Base-by-base conservation (phyloP, 2,888 invertebrate genomes). In the Leptinotarsa tumamoca region DNA sequence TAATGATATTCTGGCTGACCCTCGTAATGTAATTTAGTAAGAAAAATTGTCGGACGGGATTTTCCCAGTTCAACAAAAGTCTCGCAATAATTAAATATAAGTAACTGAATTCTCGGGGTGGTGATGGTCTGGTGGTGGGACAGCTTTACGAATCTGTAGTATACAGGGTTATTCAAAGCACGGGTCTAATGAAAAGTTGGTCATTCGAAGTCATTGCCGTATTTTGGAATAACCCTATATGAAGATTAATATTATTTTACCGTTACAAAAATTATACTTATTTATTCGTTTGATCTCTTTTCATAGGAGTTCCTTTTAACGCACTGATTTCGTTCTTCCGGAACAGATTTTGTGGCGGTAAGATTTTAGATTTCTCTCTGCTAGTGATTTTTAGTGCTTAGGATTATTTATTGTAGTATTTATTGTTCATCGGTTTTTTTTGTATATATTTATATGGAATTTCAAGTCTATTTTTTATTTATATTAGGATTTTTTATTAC, bases 91-190 rank as follows among this genome's bases (percentile, higher is more conserved):
- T 58, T 80, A 79, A 77, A 73, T 73, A 77, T 82, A 82, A 81
- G 82, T 80, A 80, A 79, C 76, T 78, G 71, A 82, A 78, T 82
- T 83, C 86, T 86, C 84, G 87, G 86, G 86, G 75, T 76, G 87
- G 87, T 86, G 87, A 82, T 80, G 84, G 87, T 83, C 61, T 80
- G 86, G 85, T 86, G 87, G 79, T 82, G 85, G 86, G 81, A 73
- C 72, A 81, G 82, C 83, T 83, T 82, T 76, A 61, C 69, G 69
- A 72, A 74, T 76, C 74, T 78, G 74, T 79, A 67, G 67, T 74
- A 67, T 78, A 78, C 71, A 74, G 79, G 71, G 77, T 76, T 63
- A 72, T 75, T 77, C 76, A 78, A 76, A 76, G 66, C 72, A 68
- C 23, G 14, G 4, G 58, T 63, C 33, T n/a, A 33, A 56, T 18